Conservation (phyloP, 1,140 invertebrate species). For the Nixonia krombeini region DNA sequence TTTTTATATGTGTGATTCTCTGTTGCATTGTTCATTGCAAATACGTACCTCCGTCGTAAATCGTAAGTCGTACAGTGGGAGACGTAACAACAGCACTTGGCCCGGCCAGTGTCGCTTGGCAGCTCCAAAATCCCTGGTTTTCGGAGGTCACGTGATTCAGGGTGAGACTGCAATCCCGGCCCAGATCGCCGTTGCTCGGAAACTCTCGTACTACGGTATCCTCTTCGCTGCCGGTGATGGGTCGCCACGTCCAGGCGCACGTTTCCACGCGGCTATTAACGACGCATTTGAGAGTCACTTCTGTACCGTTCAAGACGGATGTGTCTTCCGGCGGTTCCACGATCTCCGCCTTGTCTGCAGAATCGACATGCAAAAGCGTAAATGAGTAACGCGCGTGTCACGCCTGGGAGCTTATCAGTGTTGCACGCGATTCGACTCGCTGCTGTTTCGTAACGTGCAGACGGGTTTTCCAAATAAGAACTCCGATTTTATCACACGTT, state of each 20-base stretch:
- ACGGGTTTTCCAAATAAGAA: slow-evolving; percentile 21
- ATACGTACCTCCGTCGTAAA: slow-evolving; percentile 63
- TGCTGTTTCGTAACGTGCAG: slow-evolving; percentile 18
- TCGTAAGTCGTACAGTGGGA: slow-evolving; percentile 53
- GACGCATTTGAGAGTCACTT: slow-evolving; percentile 58
- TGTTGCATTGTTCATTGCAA: background rate
- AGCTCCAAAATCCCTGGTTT: slow-evolving; percentile 67
- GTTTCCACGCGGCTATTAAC: slow-evolving; percentile 62
- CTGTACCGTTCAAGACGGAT: slow-evolving; percentile 54
- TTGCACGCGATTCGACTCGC: background rate
- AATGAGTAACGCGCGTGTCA: slow-evolving; percentile 1
- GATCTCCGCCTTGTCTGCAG: slow-evolving; percentile 63
- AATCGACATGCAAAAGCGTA: slow-evolving; percentile 13
- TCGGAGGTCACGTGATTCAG: slow-evolving; percentile 51
- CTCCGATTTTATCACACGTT: slow-evolving; percentile 22
- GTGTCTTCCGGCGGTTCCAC: slow-evolving; percentile 60
- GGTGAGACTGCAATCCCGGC: slow-evolving; percentile 63
- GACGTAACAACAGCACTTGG: slow-evolving; percentile 54
- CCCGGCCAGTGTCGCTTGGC: slow-evolving; percentile 56
- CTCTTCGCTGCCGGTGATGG: slow-evolving; percentile 49
- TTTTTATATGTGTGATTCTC: too few relatives aligned
- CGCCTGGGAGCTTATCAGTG: background rate
- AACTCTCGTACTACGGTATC: slow-evolving; percentile 57
- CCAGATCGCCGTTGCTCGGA: slow-evolving; percentile 60
- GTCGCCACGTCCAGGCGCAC: slow-evolving; percentile 65